Evolutionary conservation across 2,113 vertebrate genomes (phyloP), one percentile per base, ranked within the genome.

Genomic region (Pachycephala philippinensis): DNA sequence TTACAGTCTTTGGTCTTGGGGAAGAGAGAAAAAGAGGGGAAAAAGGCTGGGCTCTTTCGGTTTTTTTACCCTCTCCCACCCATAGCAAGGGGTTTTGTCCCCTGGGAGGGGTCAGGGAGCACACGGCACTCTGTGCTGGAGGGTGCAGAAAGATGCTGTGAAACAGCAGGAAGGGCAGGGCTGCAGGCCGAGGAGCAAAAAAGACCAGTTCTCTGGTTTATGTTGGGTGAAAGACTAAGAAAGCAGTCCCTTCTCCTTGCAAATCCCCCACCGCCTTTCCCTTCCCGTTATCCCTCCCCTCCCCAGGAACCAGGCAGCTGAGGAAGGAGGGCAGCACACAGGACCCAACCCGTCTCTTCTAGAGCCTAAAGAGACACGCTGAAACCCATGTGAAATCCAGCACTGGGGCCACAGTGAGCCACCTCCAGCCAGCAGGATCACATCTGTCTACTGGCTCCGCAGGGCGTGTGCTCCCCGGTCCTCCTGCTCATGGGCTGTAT

Each of bases 401-500:
- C 96, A 93, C 90, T 74, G 65, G 87, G 88, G 74, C 88, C 79
- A 75, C 7, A 16, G 72, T 10, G 50, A 96, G 95, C 89, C 13
- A 50, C 92, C 96, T 94, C 91, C 94, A 87, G 84, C 54, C n/a
- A 95, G 96, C 95, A 59, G 70, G 84, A 88, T 76, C 82, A 59
- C 52, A 18, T 84, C 53, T 64, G 2, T 89, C 96, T 98, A 98
- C 97, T 98, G 97, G 95, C 95, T 93, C 66, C 94, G 94, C 72
- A 98, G 94, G 69, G 94, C 65, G 1, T 96, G 96, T 27, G 89
- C 97, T 95, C 98, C 98, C 23, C 97, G 98, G 68, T 98, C 97
- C 91, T 99, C 99, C 90, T 98, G 98, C 87, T 99, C 98, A 0
- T 97, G 97, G 59, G 97, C 98, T 27, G 98, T 97, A 65, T 98